Conservation (phyloP, 2,113 vertebrate species). For the Dunckerocampus dactyliophorus region DNA sequence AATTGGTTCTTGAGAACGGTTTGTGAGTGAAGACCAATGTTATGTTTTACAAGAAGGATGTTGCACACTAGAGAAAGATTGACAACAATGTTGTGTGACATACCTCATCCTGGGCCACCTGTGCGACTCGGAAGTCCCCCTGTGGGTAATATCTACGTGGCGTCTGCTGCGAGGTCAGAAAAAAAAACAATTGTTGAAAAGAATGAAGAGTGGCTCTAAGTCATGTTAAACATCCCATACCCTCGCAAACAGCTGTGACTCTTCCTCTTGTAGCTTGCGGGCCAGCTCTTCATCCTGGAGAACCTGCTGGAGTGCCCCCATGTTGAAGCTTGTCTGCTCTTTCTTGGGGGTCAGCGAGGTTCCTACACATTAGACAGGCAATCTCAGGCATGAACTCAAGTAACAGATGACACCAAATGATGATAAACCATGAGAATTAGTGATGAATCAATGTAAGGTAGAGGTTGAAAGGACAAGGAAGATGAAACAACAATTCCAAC, state of each 20-base stretch:
- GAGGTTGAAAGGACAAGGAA: neutral
- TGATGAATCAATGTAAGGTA: slow-evolving; percentile 19
- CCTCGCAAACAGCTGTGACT: slow-evolving; percentile 45
- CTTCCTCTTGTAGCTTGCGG: slow-evolving; percentile 65
- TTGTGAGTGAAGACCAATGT: too few species aligned
- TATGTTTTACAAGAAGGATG: neutral
- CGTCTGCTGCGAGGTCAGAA: slow-evolving; percentile 37
- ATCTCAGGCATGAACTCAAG: neutral
- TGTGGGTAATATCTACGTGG: slow-evolving; percentile 28
- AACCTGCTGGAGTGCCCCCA: slow-evolving; percentile 67
- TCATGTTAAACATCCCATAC: slow-evolving; percentile 14
- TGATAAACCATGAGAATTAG: neutral
- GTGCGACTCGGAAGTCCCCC: slow-evolving; percentile 67
- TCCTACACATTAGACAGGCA: slow-evolving; percentile 19
- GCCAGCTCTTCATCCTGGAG: slow-evolving; percentile 70
- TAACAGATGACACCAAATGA: neutral
- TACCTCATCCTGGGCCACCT: slow-evolving; percentile 77
- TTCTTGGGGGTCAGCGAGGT: slow-evolving; percentile 3
- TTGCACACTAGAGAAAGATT: neutral
- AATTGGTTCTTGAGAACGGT: too few species aligned
- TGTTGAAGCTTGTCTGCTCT: slow-evolving; percentile 42
- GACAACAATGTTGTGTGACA: too few species aligned
- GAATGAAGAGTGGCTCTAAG: neutral
- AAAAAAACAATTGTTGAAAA: neutral
- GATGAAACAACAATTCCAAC: slow-evolving; percentile 3